Percentiles rank a stretch among this genome's conserved stretches.
Conservation (phyloP, 2,113 vertebrate species). For the Burhinus bistriatus region DNA sequence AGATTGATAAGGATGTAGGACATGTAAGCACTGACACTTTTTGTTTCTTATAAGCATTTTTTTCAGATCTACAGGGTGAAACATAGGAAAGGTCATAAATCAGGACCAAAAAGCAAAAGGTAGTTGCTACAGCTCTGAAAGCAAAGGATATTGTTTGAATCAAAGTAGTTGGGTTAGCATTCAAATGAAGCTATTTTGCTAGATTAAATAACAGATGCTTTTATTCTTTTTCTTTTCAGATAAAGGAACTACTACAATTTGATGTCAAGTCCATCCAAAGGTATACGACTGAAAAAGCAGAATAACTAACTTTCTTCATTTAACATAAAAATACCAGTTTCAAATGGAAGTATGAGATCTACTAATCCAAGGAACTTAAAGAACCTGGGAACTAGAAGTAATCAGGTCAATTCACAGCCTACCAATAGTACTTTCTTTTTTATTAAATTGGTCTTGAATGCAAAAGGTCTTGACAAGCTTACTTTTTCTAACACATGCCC, state of each 20-base stretch:
- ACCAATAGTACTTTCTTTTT: background rate
- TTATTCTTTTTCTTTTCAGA: background rate
- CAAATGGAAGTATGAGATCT: background rate
- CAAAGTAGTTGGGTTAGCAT: background rate
- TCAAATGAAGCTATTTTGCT: background rate
- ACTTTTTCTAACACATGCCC: background rate
- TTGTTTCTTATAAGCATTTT: background rate
- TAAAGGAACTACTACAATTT: background rate
- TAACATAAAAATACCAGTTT: background rate
- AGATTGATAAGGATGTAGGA: background rate
- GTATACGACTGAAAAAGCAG: background rate
- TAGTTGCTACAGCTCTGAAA: background rate
- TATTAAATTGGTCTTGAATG: background rate
- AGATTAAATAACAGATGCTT: background rate
- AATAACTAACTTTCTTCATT: background rate
- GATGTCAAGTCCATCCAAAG: background rate
- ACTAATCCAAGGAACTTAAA: background rate
- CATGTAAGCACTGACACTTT: background rate
- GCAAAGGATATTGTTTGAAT: background rate
- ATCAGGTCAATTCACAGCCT: background rate
- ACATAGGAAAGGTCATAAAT: background rate
- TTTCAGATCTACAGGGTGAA: background rate
- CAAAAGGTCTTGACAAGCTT: background rate
- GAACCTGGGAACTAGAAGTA: background rate
- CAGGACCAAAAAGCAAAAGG: background rate